Evolutionary conservation across 2,797 vertebrate genomes (phyloP).

Genomic region (Sebastes taczanowskii): DNA sequence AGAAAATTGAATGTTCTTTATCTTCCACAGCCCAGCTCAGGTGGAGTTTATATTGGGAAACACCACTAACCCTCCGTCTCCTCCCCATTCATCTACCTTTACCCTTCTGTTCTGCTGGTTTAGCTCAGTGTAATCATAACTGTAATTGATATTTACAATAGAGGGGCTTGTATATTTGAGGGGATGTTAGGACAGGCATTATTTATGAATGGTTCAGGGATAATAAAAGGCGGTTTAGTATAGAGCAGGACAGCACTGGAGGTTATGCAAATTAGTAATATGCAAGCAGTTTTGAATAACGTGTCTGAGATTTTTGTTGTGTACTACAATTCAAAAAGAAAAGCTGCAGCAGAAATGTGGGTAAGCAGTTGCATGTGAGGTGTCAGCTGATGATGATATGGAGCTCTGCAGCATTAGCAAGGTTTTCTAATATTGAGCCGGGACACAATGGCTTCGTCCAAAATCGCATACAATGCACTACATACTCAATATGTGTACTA

Average conservation of each 20-base stretch:
- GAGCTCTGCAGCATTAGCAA: neutral
- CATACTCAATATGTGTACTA: no score
- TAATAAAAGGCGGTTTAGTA: neutral
- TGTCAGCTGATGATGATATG: neutral
- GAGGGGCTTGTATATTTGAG: constrained; percentile 1
- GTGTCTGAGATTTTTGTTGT: neutral
- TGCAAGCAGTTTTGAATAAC: neutral
- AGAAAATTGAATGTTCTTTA: constrained; percentile 72
- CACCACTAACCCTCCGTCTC: constrained; percentile 3
- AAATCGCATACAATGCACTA: no score
- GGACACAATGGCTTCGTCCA: accelerated
- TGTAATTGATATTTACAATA: constrained; percentile 65
- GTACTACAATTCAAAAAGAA: neutral
- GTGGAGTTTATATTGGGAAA: constrained; percentile 58
- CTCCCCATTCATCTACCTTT: constrained; percentile 52
- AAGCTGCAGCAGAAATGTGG: neutral
- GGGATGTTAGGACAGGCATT: constrained; percentile 2
- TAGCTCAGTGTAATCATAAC: constrained; percentile 57
- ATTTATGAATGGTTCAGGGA: neutral
- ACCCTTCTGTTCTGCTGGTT: constrained; percentile 52
- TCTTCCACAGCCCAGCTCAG: constrained; percentile 42
- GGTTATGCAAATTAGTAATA: neutral
- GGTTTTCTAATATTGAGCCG: neutral
- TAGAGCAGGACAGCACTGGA: neutral
- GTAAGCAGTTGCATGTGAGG: neutral